Evolutionary conservation across 2,888 invertebrate species (phyloP).

Genomic region (Drosophila fulvimacula): DNA sequence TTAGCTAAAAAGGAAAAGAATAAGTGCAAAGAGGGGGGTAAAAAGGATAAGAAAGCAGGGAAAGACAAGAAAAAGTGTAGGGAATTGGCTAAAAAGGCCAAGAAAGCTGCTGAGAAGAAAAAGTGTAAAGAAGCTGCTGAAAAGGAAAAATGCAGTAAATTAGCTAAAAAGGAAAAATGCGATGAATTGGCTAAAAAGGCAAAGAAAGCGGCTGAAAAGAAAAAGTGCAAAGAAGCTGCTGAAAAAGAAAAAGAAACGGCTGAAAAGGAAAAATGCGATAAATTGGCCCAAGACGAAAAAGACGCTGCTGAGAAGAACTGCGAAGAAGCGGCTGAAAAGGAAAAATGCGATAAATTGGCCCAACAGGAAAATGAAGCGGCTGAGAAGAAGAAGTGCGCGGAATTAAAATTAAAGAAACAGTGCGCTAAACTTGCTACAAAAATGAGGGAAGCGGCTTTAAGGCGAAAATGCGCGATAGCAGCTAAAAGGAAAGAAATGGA

Average conservation of each 20-base stretch:
- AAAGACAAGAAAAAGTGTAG: too few relatives aligned
- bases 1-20: too few relatives aligned
- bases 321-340: neutral
- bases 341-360: neutral
- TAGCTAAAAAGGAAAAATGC: neutral
- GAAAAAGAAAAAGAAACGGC: neutral
- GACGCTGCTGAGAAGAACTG: slow-evolving; percentile 1
- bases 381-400: neutral
- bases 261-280: neutral
- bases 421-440: neutral
- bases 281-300: neutral
- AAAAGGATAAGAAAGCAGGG: too few relatives aligned
- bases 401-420: neutral
- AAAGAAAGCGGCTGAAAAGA: neutral
- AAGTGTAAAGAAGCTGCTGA: neutral
- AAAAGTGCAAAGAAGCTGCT: neutral
- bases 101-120: neutral
- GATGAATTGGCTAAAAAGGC: neutral
- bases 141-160: neutral
- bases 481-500: neutral
- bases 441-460: neutral
- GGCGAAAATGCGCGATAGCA: neutral
- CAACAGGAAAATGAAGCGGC: neutral
- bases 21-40: too few relatives aligned
- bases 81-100: too few relatives aligned